Base-by-base conservation (phyloP, 2,888 invertebrate species). In the Megaustenia siamemsis region DNA sequence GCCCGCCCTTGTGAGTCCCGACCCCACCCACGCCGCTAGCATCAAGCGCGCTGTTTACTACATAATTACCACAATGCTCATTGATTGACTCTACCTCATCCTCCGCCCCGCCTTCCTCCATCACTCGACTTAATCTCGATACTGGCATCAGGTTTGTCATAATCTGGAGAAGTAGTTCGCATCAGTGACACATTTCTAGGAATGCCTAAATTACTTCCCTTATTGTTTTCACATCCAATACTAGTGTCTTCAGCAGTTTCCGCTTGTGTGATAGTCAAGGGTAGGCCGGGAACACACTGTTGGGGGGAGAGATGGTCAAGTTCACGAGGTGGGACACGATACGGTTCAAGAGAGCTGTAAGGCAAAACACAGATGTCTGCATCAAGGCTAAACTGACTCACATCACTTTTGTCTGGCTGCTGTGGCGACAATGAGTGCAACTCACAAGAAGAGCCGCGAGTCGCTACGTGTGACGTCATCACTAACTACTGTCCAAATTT, bases 71-170 rank as follows among this genome's bases (percentile, higher is more conserved):
- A 8, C 1, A 43, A 3, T 68, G 32, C 66, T 10, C 40, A 80
- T 68, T 68, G 79, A 80, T 32, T 68, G 32, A 63, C 32, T 28
- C 68, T 28, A 45, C 71, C 12, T 1, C 56, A 12, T 21, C n/a
- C 12, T 56, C 81, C 12, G 6, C 81, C 56, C 43, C 81, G 69
- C 56, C 81, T n/a, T 71, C 63, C 45, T 56, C 75, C n/a, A 21
- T 15, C 45, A 40, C 75, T 28, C 45, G 12, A 60, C 40, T 43
- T 28, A 60, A 38, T 28, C 60, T 32, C 8, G 35, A 4, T 10
- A 43, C n/a, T 63, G 82, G 73, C 53, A 28, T n/a, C 32, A 63
- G 21, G 75, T 82, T n/a, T 82, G 75, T 82, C 82, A n/a, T 82
- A 82, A 24, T 82, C 82, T n/a, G 75, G 75, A 12, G 40, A 35